These are phyloP conservation scores for Butastur rufipennis DNA, from an alignment of 2,113 vertebrate species.

Conservation along the genomic window DNA sequence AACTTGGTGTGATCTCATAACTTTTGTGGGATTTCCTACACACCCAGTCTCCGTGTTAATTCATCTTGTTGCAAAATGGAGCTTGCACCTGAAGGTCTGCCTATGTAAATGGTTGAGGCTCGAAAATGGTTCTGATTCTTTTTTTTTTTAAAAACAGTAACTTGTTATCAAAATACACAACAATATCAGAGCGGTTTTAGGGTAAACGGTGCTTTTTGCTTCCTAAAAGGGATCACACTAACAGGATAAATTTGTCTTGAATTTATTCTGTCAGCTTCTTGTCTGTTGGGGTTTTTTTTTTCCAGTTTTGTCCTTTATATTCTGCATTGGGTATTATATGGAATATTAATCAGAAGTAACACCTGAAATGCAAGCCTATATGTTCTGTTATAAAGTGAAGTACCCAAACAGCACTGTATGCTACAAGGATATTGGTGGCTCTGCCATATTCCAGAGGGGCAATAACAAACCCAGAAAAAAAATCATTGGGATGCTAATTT, in stretches of 20 bases:
- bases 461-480: background rate
- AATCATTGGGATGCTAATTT: background rate
- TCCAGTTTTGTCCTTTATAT: background rate
- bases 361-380: background rate
- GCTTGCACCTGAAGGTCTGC: background rate
- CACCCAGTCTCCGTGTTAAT: background rate
- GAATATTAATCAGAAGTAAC: background rate
- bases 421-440: background rate
- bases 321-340: background rate
- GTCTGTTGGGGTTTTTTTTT: background rate
- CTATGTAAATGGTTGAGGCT: background rate
- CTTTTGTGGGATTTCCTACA: background rate
- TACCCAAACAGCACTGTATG: background rate
- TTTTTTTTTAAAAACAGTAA: background rate
- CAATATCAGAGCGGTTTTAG: background rate
- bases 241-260: background rate
- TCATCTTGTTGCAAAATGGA: background rate
- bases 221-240: background rate
- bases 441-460: background rate
- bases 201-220: background rate
- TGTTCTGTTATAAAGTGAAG: background rate
- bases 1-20: background rate
- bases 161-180: background rate
- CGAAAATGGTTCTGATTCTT: background rate
- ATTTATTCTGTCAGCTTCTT: slow-evolving; percentile 2